phyloP scores from a whole-genome alignment of 2,888 invertebrate genomes.

The Lordiphosa andalusiaca region DNA sequence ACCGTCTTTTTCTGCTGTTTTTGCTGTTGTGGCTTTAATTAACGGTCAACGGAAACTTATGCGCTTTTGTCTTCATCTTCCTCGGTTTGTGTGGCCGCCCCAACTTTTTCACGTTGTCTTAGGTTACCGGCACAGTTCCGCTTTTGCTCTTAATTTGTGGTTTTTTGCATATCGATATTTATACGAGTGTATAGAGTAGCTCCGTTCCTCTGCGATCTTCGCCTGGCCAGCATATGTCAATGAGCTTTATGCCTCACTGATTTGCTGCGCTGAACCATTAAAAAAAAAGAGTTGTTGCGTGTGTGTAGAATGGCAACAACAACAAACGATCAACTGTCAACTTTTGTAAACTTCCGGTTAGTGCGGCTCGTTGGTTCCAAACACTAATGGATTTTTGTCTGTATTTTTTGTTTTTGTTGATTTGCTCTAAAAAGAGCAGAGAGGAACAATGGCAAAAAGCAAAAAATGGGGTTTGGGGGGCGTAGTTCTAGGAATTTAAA shows the following conservation, averaged over 20 bases:
- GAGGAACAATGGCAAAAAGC: neutral
- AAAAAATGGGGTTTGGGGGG: constrained; percentile 8
- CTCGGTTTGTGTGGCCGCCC: constrained; percentile 36
- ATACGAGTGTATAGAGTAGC: constrained; percentile 18
- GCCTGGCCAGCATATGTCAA: constrained; percentile 51
- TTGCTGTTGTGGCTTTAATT: constrained; percentile 61
- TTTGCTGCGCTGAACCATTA: constrained; percentile 35
- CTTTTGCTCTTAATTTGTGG: constrained; percentile 64
- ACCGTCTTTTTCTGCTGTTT: constrained; percentile 38
- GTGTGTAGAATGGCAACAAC: constrained; percentile 12
- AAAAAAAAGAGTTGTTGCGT: constrained; percentile 19
- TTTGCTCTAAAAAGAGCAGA: constrained; percentile 24
- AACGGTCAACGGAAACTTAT: constrained; percentile 72
- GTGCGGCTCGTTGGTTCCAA: constrained; percentile 47
- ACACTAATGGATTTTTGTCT: constrained; percentile 61
- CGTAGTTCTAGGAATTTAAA: constrained; percentile 13
- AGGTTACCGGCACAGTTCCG: constrained; percentile 66
- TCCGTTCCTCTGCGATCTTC: constrained; percentile 37
- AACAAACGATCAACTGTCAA: constrained; percentile 62
- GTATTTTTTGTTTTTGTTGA: constrained; percentile 9
- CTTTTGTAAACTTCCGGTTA: constrained; percentile 70
- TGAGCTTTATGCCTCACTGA: constrained; percentile 69
- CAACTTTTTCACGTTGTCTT: constrained; percentile 59
- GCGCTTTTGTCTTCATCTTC: constrained; percentile 58
- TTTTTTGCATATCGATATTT: constrained; percentile 52